Conservation (phyloP, 1,140 invertebrate genomes). For the Drosophila mauritiana region DNA sequence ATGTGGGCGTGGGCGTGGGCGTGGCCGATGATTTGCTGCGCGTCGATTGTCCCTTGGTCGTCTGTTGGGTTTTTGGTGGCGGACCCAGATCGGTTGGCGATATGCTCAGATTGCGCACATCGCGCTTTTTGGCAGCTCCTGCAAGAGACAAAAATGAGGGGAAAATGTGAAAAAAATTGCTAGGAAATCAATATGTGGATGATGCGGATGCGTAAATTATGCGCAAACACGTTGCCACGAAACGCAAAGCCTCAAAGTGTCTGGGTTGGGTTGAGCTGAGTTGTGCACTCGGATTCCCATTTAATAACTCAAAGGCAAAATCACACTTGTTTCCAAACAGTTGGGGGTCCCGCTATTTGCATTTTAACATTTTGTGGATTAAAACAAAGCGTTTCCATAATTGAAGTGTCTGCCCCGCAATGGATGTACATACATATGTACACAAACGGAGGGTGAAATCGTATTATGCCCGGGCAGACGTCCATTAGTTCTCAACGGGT, state of each 20-base stretch:
- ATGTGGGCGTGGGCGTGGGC: constrained; percentile 58
- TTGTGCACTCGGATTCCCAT: constrained; percentile 33
- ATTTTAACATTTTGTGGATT: constrained; percentile 65
- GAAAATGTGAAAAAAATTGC: constrained; percentile 8
- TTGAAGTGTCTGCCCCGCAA: constrained; percentile 58
- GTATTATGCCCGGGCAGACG: constrained; percentile 62
- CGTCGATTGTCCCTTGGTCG: constrained; percentile 75
- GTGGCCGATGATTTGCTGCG: constrained; percentile 66
- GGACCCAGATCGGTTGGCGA: constrained; percentile 84
- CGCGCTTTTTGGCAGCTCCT: constrained; percentile 84
- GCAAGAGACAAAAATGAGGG: constrained; percentile 38
- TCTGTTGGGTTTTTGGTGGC: constrained; percentile 83
- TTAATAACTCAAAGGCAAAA: constrained; percentile 48
- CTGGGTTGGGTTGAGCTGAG: constrained; percentile 15
- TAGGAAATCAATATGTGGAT: constrained; percentile 22
- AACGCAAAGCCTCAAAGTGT: constrained; percentile 20
- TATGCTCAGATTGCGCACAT: constrained; percentile 84
- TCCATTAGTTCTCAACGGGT: constrained; percentile 21
- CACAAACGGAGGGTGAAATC: constrained; percentile 54
- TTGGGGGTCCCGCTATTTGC: constrained; percentile 50
- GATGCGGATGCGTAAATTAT: constrained; percentile 63
- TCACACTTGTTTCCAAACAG: constrained; percentile 32
- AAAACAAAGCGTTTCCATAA: constrained; percentile 73
- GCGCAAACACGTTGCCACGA: constrained; percentile 64
- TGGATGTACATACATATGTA: neutral